Evolutionary conservation across 2,113 vertebrate species (phyloP).

Genomic region (Pedetes capensis): DNA sequence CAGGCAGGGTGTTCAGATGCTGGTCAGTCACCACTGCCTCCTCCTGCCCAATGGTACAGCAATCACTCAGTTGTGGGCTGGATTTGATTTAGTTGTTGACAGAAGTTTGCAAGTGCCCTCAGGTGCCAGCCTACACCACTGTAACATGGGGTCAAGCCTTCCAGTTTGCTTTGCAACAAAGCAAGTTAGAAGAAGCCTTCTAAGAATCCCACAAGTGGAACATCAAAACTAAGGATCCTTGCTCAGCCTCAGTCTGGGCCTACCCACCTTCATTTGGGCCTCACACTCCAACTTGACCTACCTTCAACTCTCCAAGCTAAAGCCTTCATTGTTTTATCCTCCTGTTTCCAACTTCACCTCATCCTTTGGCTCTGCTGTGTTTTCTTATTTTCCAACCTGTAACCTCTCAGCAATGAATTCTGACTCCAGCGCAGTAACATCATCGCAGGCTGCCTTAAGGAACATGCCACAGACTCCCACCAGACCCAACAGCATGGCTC

Average conservation of each 20-base stretch:
- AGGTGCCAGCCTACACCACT: neutral
- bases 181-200: neutral
- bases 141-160: neutral
- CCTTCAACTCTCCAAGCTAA: neutral
- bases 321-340: neutral
- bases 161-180: neutral
- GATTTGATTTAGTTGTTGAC: neutral
- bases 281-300: neutral
- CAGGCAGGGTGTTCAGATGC: neutral
- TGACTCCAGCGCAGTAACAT: neutral
- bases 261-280: neutral
- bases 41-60: neutral
- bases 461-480: neutral
- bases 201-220: neutral
- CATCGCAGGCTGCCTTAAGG: neutral
- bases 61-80: neutral
- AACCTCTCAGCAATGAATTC: neutral
- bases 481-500: neutral
- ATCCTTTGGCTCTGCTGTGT: neutral
- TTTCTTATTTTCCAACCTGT: constrained; percentile 10
- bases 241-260: neutral
- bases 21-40: neutral
- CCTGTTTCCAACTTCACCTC: neutral
- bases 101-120: neutral
- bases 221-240: neutral